Conservation (phyloP, 2,113 vertebrate genomes). For the Gobio gobio region DNA sequence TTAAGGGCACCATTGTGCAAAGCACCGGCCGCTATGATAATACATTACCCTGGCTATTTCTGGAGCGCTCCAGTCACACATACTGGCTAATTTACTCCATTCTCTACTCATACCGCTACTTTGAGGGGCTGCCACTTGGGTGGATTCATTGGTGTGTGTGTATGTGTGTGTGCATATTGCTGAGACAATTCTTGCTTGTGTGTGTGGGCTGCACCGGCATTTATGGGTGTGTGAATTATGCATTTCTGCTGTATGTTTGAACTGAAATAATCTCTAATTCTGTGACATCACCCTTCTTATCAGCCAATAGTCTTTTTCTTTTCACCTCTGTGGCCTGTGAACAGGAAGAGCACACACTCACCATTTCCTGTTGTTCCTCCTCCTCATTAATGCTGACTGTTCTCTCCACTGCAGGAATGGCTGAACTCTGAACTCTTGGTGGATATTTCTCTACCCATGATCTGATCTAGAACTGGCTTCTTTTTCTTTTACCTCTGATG, state of each 20-base stretch:
- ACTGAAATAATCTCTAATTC: constrained; percentile 38
- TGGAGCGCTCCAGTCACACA: constrained; percentile 75
- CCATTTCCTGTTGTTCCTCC: neutral
- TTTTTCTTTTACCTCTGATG: neutral
- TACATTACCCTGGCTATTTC: constrained; percentile 81
- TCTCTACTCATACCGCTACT: constrained; percentile 76
- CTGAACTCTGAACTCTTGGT: neutral
- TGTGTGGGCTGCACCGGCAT: constrained; percentile 9
- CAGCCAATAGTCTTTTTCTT: neutral
- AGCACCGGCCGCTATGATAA: constrained; percentile 68
- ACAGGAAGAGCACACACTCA: constrained; percentile 13
- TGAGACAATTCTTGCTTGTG: constrained; percentile 20
- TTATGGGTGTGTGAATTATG: constrained; percentile 59
- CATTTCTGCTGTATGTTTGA: constrained; percentile 21
- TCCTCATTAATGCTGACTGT: neutral
- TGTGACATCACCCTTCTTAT: constrained; percentile 20
- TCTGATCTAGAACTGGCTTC: neutral
- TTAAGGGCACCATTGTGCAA: constrained; percentile 80
- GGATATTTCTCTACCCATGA: neutral
- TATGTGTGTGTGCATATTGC: constrained; percentile 44
- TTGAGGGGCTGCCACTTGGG: constrained; percentile 59
- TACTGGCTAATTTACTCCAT: constrained; percentile 77
- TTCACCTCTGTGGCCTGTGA: neutral
- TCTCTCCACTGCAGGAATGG: neutral
- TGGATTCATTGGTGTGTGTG: constrained; percentile 37